A percentile compares a stretch with the other conserved stretches of the same genome.
Evolutionary conservation across 2,888 invertebrate species (phyloP).

Genomic region (Caenorhabditis doughertyi): DNA sequence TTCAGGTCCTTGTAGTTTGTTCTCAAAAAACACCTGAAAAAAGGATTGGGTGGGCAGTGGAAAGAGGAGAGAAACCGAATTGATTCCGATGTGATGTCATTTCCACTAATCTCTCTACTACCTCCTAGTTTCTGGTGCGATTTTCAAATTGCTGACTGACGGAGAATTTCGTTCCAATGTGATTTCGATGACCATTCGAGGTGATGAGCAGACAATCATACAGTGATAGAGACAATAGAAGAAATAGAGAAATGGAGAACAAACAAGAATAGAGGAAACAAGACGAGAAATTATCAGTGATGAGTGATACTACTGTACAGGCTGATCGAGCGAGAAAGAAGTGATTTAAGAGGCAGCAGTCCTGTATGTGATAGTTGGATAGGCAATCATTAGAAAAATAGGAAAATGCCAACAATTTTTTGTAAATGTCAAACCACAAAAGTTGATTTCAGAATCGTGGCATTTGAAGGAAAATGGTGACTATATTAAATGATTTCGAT

Average conservation of each 20-base stretch:
- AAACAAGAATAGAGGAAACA: conserved; percentile 21
- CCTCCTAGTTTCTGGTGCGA: conserved; percentile 11
- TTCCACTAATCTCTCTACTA: conserved; percentile 10
- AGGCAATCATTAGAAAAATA: conserved; percentile 5
- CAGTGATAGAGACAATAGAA: neutral
- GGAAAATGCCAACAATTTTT: conserved; percentile 1
- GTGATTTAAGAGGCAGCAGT: conserved; percentile 28
- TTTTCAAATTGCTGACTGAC: conserved; percentile 30
- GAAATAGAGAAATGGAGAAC: conserved; percentile 21
- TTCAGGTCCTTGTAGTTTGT: neutral
- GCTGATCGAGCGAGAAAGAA: conserved; percentile 14
- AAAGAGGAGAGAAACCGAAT: conserved; percentile 12
- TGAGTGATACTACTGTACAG: conserved; percentile 58
- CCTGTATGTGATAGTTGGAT: conserved; percentile 10
- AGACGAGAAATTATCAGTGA: conserved; percentile 39
- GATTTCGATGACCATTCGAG: conserved; percentile 43
- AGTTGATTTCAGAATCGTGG: no score
- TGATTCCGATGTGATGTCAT: conserved; percentile 39
- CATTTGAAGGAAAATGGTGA: neutral
- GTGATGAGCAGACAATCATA: conserved; percentile 20
- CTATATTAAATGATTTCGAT: no score
- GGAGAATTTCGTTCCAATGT: conserved; percentile 30
- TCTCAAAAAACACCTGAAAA: conserved; percentile 47
- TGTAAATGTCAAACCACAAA: conserved; percentile 12
- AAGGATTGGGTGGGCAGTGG: conserved; percentile 3